Conservation (phyloP, 2,113 vertebrate genomes). For the Herpetotheres cachinnans region DNA sequence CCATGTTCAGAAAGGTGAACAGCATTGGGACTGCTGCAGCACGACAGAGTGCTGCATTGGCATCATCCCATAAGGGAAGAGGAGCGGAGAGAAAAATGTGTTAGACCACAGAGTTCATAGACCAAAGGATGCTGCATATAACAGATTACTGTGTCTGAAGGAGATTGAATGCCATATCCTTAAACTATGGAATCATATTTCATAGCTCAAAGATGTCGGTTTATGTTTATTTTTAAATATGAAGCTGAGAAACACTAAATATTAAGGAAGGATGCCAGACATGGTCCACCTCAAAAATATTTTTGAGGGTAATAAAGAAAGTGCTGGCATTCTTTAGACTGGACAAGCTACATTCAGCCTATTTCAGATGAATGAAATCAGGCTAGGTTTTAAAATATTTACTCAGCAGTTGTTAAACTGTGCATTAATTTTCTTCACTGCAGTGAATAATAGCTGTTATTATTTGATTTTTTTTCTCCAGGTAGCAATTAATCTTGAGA, state of each 20-base stretch:
- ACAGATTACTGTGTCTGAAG: background rate
- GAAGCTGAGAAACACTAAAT: background rate
- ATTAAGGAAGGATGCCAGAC: background rate
- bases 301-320: background rate
- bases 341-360: background rate
- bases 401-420: background rate
- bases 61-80: background rate
- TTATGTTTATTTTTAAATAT: background rate
- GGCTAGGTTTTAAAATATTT: background rate
- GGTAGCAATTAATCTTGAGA: background rate
- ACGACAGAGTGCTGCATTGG: fast-evolving
- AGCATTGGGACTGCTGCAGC: fast-evolving
- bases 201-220: background rate
- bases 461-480: background rate
- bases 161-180: background rate
- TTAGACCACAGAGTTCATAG: background rate
- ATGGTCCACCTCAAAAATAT: background rate
- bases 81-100: background rate
- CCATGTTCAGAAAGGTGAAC: background rate
- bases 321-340: background rate
- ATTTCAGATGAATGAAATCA: background rate
- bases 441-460: background rate
- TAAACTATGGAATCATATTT: background rate
- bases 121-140: background rate
- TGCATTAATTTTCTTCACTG: background rate